These are phyloP conservation scores for Danio kyathit DNA, from an alignment of 2,797 vertebrate genomes.

Conservation along the genomic window DNA sequence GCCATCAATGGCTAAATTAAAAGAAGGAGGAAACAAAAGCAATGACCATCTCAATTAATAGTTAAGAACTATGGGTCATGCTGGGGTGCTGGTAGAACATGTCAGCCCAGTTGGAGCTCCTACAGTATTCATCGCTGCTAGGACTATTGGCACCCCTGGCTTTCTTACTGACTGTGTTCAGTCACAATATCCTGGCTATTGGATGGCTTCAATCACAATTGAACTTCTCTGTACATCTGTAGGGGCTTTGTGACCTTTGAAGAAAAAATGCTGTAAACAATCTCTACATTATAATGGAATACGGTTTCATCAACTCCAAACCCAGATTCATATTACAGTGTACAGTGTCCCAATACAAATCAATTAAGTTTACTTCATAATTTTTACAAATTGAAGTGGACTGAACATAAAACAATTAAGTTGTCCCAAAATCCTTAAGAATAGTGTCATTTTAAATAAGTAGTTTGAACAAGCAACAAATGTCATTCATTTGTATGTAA, in stretches of 20 bases:
- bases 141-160: constrained; percentile 49
- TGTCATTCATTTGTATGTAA: too few relatives aligned
- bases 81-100: background rate
- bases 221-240: constrained; percentile 29
- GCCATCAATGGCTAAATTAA: constrained; percentile 45
- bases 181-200: constrained; percentile 47
- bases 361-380: too few relatives aligned
- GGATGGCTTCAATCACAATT: constrained; percentile 25
- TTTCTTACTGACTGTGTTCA: constrained; percentile 53
- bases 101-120: constrained; percentile 13
- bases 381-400: too few relatives aligned
- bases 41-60: constrained; percentile 47
- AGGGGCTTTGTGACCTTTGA: constrained; percentile 25
- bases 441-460: too few relatives aligned
- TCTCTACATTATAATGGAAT: background rate
- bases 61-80: constrained; percentile 30
- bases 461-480: too few relatives aligned
- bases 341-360: too few relatives aligned
- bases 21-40: constrained; percentile 23
- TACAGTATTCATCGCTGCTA: constrained; percentile 42
- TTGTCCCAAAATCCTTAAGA: too few relatives aligned
- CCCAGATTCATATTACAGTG: background rate
- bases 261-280: background rate
- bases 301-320: background rate
- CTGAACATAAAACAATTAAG: too few relatives aligned